These are phyloP conservation scores for Dryobates pubescens DNA, from an alignment of 2,797 vertebrate genomes.

Conservation along the genomic window DNA sequence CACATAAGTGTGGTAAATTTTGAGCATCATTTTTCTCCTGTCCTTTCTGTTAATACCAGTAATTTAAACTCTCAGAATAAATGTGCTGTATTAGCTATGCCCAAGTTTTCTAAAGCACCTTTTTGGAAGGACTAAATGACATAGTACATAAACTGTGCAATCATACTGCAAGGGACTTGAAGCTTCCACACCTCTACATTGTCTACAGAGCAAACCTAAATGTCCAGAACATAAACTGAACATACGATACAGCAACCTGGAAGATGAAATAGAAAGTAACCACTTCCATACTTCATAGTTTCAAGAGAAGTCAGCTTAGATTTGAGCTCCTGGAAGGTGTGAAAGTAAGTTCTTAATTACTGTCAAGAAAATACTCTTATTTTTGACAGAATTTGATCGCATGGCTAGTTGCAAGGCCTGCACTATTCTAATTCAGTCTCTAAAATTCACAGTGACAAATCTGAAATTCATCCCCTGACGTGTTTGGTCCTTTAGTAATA, in stretches of 20 bases:
- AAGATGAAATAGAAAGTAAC: background rate
- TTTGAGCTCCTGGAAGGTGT: background rate
- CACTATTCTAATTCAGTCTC: background rate
- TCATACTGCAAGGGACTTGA: rapidly evolving
- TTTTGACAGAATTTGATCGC: background rate
- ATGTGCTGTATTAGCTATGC: rapidly evolving
- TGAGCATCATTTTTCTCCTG: background rate
- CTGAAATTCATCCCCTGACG: background rate
- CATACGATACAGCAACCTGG: background rate
- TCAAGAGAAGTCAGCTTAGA: background rate
- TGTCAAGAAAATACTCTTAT: background rate
- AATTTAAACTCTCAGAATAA: background rate
- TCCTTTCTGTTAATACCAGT: rapidly evolving
- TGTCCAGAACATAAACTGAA: background rate
- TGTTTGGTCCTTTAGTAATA: background rate
- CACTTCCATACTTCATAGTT: background rate
- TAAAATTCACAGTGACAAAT: background rate
- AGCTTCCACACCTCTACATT: background rate
- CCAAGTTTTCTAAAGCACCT: background rate
- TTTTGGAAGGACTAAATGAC: background rate
- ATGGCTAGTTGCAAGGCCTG: background rate
- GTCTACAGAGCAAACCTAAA: background rate
- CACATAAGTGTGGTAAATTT: rapidly evolving
- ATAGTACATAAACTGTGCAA: background rate
- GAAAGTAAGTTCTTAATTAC: background rate